Percentiles rank a stretch among this genome's conserved stretches.
Evolutionary conservation across 2,888 invertebrate genomes (phyloP).

Genomic region (Tetrapedia diversipes): DNA sequence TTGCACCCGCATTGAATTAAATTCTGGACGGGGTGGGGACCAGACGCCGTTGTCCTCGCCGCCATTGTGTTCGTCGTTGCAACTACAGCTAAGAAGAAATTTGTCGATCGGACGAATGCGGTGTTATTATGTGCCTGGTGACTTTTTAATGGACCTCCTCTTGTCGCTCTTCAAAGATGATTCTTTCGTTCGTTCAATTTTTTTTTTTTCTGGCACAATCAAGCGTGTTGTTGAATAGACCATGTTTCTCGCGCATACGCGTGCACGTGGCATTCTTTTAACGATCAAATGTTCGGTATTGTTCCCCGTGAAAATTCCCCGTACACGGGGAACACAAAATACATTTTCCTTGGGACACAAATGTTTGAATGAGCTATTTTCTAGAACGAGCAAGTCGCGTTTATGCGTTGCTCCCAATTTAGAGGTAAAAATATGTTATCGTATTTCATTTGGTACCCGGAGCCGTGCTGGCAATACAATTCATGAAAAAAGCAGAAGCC

Average conservation of each 20-base stretch:
- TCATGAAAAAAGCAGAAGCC: neutral
- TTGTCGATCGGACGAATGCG: constrained; percentile 39
- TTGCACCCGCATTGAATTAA: constrained; percentile 37
- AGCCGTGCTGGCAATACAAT: neutral
- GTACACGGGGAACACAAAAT: neutral
- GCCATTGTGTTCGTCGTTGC: constrained; percentile 25
- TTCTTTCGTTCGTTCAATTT: no score
- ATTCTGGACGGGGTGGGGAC: constrained; percentile 15
- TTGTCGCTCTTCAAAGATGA: constrained; percentile 13
- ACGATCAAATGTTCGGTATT: neutral
- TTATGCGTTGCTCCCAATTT: constrained; percentile 24
- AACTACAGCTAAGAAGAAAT: constrained; percentile 29
- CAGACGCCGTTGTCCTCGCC: constrained; percentile 3
- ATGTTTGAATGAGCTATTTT: constrained; percentile 1
- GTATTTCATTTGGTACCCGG: constrained; percentile 11
- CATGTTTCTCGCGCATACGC: no score
- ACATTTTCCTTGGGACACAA: no score
- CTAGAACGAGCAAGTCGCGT: neutral
- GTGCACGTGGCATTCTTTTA: neutral
- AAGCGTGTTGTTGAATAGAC: no score
- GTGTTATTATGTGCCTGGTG: constrained; percentile 23
- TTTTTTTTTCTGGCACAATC: no score
- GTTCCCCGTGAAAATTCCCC: neutral
- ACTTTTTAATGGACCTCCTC: constrained; percentile 32
- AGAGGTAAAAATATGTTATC: constrained; percentile 15